Base-by-base conservation (phyloP, 2,113 vertebrate genomes). In the Nipponia nippon region DNA sequence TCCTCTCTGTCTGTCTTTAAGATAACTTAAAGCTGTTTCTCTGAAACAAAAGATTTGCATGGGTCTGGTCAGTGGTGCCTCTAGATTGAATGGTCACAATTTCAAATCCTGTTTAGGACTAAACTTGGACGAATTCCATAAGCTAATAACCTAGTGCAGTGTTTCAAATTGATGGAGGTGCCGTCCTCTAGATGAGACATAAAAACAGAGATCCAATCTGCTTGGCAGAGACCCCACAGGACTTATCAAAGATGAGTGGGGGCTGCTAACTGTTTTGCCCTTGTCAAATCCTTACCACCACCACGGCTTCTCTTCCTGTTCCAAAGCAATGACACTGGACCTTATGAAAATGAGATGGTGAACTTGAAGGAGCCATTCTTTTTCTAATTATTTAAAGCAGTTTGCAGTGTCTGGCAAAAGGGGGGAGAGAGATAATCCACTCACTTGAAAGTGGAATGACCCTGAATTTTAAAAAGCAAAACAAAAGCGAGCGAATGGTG, bases 171-270 rank as follows among this genome's bases (percentile, higher is more conserved):
- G 97, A 97, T 94, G 96, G 95, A 97, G 93, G 91, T 97, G 95
- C 93, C 0, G 72, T 97, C 95, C 91, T 97, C 95, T 97, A 93
- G 95, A 97, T 93, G 93, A 97, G 86, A 97, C 94, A 97, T 97
- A 97, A 98, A 97, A 96, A 61, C 79, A 92, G 93, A 97, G 91
- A 95, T 95, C 90, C 94, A 96, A 94, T 96, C 91, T 95, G 89
- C 96, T 94, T 97, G 96, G 95, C 95, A 97, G 95, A 90, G 94
- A 97, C 97, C 97, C 97, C 97, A 95, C 86, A 97, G 95, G 97
- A 97, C 95, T 96, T 96, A 96, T 95, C 96, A 98, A 97, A 97
- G 90, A 97, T 95, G 93, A 96, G 96, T 83, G 78, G 93, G 95
- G 73, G 88, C 93, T 95, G 96, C 94, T 97, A 96, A 97, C 91